Evolutionary conservation across 2,113 vertebrate species (phyloP), one percentile per base, ranked within the genome.

Genomic region (Podarcis muralis): DNA sequence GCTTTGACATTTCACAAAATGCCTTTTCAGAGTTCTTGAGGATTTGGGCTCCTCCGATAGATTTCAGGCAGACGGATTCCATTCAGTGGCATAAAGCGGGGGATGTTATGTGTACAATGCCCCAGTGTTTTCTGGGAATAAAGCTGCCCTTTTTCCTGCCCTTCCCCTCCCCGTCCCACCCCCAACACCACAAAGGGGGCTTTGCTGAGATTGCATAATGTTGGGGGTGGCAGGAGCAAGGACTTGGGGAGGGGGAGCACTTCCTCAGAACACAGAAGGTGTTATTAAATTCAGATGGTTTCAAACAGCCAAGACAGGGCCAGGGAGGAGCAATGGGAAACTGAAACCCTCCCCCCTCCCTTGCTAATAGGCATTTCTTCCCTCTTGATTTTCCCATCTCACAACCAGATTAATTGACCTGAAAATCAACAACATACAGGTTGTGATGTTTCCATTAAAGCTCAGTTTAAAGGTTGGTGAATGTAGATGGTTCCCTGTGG

Each of bases 21-120:
- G 85, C 68, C 75, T 90, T 95, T 96, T 95, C 85, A 92, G 93
- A 96, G 92, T 91, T 75, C 91, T 92, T 91, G 93, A 93, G 92
- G 88, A 89, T 93, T 95, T 95, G 89, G 1, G 2, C 94, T 84
- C 91, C 1, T 11, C 90, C 27, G 30, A 88, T 90, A 75, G 85
- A 93, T 96, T 96, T 94, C 91, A 88, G 94, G 57, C 91, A 90
- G 79, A 79, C 85, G 93, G 94, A 85, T 88, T 94, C 87, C 77
- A 2, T 95, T 88, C 92, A 68, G 83, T 79, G 35, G 85, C 93
- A 87, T 81, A 4, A 74, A 88, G 95, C 1, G 32, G 95, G 95
- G 96, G 96, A 96, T 97, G 95, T 43, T 66, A 90, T 7, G 1
- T 16, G 22, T 92, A 97, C 96, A 97, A 97, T 91, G 94, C 92